Evolutionary conservation across 2,888 invertebrate genomes (phyloP).

Genomic region (Diarsia mendica): DNA sequence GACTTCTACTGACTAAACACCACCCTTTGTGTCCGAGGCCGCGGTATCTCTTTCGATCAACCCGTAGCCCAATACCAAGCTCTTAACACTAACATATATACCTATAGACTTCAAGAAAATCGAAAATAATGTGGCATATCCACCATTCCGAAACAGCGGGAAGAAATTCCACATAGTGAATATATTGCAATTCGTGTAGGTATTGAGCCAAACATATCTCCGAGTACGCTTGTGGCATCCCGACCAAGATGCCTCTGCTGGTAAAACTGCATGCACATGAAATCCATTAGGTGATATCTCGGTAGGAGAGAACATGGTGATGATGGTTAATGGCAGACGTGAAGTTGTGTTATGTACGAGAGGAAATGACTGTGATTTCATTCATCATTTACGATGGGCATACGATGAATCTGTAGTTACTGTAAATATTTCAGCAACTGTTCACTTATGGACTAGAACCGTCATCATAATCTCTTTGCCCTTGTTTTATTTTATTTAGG

Average conservation of each 20-base stretch:
- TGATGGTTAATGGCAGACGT: too few species aligned
- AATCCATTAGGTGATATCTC: constrained; percentile 80
- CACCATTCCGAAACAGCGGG: constrained; percentile 81
- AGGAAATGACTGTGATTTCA: constrained; percentile 71
- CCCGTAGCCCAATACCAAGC: too few species aligned
- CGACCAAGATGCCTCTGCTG: constrained; percentile 77
- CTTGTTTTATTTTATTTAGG: too few species aligned
- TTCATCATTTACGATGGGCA: constrained; percentile 86
- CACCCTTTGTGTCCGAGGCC: too few species aligned
- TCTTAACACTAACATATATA: too few species aligned
- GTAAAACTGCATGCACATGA: constrained; percentile 74
- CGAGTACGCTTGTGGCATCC: constrained; percentile 84
- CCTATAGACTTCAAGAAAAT: constrained; percentile 77
- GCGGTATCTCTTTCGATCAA: too few species aligned
- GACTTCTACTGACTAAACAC: too few species aligned
- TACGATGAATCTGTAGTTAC: constrained; percentile 78
- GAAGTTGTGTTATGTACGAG: too few species aligned
- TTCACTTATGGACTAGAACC: constrained; percentile 62
- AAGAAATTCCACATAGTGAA: constrained; percentile 83
- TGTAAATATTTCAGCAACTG: constrained; percentile 79
- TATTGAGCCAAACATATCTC: constrained; percentile 84
- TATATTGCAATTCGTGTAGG: constrained; percentile 78
- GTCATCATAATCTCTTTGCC: too few species aligned
- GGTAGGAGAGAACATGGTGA: constrained; percentile 70
- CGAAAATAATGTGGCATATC: constrained; percentile 78